A percentile compares a stretch with the other conserved stretches of the same genome.
Evolutionary conservation across 2,797 vertebrate species (phyloP).

Genomic region (Passerculus sandwichensis): DNA sequence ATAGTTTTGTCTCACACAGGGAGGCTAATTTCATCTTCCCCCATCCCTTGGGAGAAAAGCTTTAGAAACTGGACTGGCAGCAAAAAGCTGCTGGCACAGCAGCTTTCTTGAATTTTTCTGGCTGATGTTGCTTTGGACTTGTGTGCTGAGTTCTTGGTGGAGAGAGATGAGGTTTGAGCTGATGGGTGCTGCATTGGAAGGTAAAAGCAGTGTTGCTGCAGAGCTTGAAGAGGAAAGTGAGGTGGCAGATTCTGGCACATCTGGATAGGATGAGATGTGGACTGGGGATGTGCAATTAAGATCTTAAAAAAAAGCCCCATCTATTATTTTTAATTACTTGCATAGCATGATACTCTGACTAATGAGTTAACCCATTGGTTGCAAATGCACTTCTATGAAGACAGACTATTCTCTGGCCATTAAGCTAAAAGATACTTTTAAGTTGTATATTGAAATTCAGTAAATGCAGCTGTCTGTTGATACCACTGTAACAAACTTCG

Average conservation of each 20-base stretch:
- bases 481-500: neutral
- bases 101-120: neutral
- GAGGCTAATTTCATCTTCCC: neutral
- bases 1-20: constrained; percentile 14
- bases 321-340: neutral
- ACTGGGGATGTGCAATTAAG: neutral
- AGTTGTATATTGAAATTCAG: neutral
- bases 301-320: accelerated
- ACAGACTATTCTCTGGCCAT: neutral
- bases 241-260: neutral
- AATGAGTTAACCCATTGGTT: neutral
- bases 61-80: neutral
- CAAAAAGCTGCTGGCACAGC: neutral
- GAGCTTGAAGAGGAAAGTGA: neutral
- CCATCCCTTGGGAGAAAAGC: neutral
- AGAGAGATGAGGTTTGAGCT: neutral
- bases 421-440: neutral
- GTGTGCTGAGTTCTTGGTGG: neutral
- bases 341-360: neutral
- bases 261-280: neutral
- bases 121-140: neutral
- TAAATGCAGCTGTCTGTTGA: neutral
- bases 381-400: neutral
- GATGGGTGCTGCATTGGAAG: neutral
- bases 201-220: neutral